Conservation (phyloP, 2,888 invertebrate genomes). For the Disparrhopalites patrizii region DNA sequence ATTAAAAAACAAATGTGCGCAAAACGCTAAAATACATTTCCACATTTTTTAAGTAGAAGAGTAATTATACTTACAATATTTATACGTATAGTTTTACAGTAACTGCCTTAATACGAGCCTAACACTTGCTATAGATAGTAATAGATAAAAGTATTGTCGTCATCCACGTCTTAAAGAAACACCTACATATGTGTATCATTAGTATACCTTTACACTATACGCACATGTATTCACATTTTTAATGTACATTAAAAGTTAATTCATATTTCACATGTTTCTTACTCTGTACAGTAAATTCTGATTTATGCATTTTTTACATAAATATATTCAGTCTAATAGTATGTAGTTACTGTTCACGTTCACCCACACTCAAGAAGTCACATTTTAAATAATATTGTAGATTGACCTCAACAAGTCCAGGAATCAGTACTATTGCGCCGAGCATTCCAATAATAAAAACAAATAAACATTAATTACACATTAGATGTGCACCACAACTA, state of each 20-base stretch:
- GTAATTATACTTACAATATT: no score
- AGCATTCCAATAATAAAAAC: not conserved
- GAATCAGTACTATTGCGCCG: slow-evolving; percentile 16
- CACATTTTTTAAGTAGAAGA: no score
- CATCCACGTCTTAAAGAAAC: not conserved
- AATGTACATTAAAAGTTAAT: not conserved
- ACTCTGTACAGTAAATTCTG: slow-evolving; percentile 2
- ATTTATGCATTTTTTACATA: no score
- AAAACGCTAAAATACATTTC: no score
- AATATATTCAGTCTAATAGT: slow-evolving; percentile 15
- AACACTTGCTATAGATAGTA: no score
- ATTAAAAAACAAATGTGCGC: no score
- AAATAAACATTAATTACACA: not conserved
- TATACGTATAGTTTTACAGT: no score
- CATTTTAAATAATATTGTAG: not conserved
- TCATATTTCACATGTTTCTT: not conserved
- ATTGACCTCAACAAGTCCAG: not conserved
- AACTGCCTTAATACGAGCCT: no score
- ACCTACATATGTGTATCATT: not conserved
- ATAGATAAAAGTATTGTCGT: slow-evolving; percentile 3
- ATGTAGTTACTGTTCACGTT: slow-evolving; percentile 7
- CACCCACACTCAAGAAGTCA: not conserved
- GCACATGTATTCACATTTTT: not conserved
- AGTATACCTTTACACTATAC: not conserved
- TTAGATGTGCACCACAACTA: not conserved